Conservation (phyloP, 2,888 invertebrate species). For the Mylabris sibirica region DNA sequence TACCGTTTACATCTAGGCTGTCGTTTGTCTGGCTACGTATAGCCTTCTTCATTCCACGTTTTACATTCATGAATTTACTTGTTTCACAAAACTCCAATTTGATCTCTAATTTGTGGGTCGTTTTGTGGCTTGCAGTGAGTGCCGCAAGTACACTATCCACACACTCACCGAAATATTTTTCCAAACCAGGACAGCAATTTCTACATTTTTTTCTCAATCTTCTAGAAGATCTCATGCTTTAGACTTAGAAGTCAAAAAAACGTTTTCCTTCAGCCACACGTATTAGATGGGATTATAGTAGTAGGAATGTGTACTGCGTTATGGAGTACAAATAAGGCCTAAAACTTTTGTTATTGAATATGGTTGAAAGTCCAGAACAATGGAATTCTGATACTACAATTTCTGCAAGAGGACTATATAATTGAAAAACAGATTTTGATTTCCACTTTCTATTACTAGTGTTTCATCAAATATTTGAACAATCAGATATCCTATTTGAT, state of each 20-base stretch:
- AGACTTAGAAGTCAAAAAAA: background rate
- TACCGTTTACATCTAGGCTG: too few relatives aligned
- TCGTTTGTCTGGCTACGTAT: too few relatives aligned
- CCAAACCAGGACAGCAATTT: background rate
- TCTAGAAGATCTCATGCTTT: constrained; percentile 1
- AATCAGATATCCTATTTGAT: background rate
- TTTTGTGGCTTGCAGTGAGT: too few relatives aligned
- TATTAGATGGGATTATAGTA: constrained; percentile 1
- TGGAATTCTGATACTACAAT: constrained; percentile 1
- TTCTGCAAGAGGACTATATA: background rate
- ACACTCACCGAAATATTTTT: background rate
- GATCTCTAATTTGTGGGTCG: too few relatives aligned
- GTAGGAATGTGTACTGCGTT: background rate
- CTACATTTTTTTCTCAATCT: background rate
- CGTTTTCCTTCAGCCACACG: constrained; percentile 1
- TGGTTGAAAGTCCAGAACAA: background rate
- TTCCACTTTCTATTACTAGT: background rate
- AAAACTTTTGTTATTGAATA: constrained; percentile 1
- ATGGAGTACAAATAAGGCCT: background rate
- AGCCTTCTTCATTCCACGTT: too few relatives aligned
- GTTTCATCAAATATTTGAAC: background rate
- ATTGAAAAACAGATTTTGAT: background rate
- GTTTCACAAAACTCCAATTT: too few relatives aligned
- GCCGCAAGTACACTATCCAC: too few relatives aligned
- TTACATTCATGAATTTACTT: too few relatives aligned